A percentile compares a stretch with the other conserved stretches of the same genome.
Evolutionary conservation across 2,888 invertebrate species (phyloP).

Genomic region (Tridacna crocea): DNA sequence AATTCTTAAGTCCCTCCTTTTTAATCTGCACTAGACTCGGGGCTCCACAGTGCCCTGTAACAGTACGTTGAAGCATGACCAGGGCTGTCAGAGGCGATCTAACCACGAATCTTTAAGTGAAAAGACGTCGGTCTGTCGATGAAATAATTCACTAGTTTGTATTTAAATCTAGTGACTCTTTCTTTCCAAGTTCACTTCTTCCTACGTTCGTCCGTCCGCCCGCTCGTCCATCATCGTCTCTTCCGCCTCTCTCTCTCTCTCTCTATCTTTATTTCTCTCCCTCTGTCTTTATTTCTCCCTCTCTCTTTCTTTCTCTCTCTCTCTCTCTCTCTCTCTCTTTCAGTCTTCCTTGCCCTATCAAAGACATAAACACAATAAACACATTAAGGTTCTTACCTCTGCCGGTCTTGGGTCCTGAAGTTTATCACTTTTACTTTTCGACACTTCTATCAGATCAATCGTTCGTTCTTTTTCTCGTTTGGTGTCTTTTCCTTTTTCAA

Average conservation of each 20-base stretch:
- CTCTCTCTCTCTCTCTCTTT: conserved; percentile 30
- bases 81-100: too few species aligned
- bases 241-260: too few species aligned
- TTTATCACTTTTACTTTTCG: conserved; percentile 27
- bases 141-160: too few species aligned
- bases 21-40: too few species aligned
- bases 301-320: conserved; percentile 23
- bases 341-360: conserved; percentile 18
- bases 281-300: conserved; percentile 21
- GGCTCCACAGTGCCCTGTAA: too few species aligned
- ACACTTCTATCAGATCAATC: conserved; percentile 46
- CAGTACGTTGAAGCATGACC: too few species aligned
- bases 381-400: conserved; percentile 1
- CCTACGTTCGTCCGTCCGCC: background rate
- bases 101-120: too few species aligned
- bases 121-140: too few species aligned
- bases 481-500: background rate
- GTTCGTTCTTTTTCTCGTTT: conserved; percentile 33
- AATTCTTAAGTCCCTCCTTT: too few species aligned
- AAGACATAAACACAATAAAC: too few species aligned
- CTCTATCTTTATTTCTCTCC: conserved; percentile 3
- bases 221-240: too few species aligned
- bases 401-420: conserved; percentile 3
- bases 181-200: background rate
- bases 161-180: too few species aligned